phyloP scores from a whole-genome alignment of 2,888 invertebrate genomes.

The Ectobius pallidus region DNA sequence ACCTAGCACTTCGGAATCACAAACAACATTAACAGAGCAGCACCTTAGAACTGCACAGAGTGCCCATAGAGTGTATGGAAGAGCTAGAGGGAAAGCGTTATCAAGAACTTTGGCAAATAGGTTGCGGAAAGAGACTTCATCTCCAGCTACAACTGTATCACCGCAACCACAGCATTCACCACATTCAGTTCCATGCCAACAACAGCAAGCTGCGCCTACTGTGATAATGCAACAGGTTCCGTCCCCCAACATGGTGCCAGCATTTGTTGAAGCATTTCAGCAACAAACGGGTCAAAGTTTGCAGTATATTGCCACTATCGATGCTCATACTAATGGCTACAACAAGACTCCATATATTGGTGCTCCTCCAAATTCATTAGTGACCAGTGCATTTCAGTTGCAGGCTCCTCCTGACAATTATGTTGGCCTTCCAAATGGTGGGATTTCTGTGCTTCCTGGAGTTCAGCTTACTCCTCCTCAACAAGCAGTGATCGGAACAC shows the following conservation, averaged over 20 bases:
- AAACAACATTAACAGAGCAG: background rate
- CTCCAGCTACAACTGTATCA: background rate
- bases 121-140: background rate
- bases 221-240: constrained; percentile 73
- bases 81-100: background rate
- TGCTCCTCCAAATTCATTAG: constrained; percentile 44
- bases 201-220: constrained; percentile 59
- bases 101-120: background rate
- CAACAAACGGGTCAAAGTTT: constrained; percentile 74
- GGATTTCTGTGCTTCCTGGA: constrained; percentile 52
- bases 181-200: constrained; percentile 1
- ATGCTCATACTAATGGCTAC: constrained; percentile 59
- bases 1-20: background rate
- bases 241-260: constrained; percentile 64
- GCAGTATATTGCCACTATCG: constrained; percentile 76
- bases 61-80: constrained; percentile 2
- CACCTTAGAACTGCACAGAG: background rate
- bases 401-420: constrained; percentile 53
- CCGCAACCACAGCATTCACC: background rate
- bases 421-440: constrained; percentile 51
- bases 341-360: constrained; percentile 53
- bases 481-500: constrained; percentile 61
- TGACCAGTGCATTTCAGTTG: constrained; percentile 52
- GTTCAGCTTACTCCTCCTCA: constrained; percentile 51
- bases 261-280: constrained; percentile 71